These are phyloP conservation scores for Anguilla rostrata DNA, from an alignment of 2,113 vertebrate genomes.

Conservation along the genomic window DNA sequence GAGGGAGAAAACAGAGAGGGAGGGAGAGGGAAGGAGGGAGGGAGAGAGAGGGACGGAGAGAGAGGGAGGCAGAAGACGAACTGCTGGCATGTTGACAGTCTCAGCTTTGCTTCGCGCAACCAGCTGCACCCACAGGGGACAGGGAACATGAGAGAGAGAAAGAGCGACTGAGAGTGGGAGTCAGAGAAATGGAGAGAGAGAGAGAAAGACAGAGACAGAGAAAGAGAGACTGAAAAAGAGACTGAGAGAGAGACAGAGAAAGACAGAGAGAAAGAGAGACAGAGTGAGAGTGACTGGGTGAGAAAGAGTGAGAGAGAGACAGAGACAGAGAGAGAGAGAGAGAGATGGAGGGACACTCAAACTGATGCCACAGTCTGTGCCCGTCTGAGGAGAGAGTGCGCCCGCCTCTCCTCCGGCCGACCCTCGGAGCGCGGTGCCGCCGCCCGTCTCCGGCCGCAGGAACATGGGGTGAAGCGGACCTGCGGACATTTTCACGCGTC, in stretches of 20 bases:
- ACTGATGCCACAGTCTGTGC: background rate
- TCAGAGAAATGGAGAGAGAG: background rate
- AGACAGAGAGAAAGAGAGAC: slow-evolving; percentile 13
- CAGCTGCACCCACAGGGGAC: slow-evolving; percentile 38
- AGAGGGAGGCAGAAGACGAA: slow-evolving; percentile 27
- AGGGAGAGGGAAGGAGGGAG: slow-evolving; percentile 8
- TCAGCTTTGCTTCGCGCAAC: slow-evolving; percentile 53
- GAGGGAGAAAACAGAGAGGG: slow-evolving; percentile 19
- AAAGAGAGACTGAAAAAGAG: no score
- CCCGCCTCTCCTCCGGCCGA: background rate
- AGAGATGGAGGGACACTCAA: background rate
- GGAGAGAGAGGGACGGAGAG: slow-evolving; percentile 15
- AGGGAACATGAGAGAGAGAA: slow-evolving; percentile 36
- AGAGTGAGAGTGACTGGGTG: no score
- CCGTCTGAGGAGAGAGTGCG: background rate
- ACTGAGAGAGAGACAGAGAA: slow-evolving; percentile 32
- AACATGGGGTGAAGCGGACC: background rate
- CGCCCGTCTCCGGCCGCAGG: background rate
- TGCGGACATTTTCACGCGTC: background rate
- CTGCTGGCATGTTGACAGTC: slow-evolving; percentile 45
- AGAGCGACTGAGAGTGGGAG: background rate
- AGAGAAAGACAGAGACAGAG: background rate
- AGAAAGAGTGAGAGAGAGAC: background rate
- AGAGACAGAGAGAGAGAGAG: background rate
- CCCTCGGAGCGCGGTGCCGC: background rate